Percentiles rank a stretch among this genome's conserved stretches.
phyloP scores from a whole-genome alignment of 2,888 invertebrate species.

The Volucella zonaria region DNA sequence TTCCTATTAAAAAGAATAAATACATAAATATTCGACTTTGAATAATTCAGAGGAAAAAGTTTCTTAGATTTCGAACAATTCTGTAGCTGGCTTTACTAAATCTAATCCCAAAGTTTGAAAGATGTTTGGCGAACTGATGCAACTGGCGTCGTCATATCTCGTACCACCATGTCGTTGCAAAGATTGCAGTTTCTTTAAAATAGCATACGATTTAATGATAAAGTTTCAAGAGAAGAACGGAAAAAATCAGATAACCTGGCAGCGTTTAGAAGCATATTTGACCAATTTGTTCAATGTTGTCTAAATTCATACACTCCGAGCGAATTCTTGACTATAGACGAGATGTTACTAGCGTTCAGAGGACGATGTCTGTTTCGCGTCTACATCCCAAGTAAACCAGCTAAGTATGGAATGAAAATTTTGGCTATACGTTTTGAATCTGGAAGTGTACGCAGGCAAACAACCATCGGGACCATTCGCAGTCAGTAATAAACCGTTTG shows the following conservation, averaged over 20 bases:
- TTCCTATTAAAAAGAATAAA: no score
- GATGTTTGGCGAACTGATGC: conserved; percentile 3
- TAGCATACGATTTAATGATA: no score
- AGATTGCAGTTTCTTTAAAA: not conserved
- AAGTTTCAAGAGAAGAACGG: no score
- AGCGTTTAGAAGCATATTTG: no score
- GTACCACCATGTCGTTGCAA: not conserved
- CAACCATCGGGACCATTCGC: not conserved
- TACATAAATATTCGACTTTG: no score
- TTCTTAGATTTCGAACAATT: no score
- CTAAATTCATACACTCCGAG: not conserved
- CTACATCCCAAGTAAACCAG: not conserved
- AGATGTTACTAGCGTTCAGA: no score
- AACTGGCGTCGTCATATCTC: not conserved
- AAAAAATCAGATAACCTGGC: no score
- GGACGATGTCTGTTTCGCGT: not conserved
- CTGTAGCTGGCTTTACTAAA: not conserved
- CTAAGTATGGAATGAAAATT: not conserved
- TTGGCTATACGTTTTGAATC: not conserved
- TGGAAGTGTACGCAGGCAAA: not conserved
- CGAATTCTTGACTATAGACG: not conserved
- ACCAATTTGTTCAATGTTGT: no score
- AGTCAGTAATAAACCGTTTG: conserved; percentile 1
- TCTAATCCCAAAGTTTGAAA: not conserved
- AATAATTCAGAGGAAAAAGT: no score